These are phyloP conservation scores for Epistrophe eligans DNA, from an alignment of 2,888 invertebrate species.

Conservation along the genomic window DNA sequence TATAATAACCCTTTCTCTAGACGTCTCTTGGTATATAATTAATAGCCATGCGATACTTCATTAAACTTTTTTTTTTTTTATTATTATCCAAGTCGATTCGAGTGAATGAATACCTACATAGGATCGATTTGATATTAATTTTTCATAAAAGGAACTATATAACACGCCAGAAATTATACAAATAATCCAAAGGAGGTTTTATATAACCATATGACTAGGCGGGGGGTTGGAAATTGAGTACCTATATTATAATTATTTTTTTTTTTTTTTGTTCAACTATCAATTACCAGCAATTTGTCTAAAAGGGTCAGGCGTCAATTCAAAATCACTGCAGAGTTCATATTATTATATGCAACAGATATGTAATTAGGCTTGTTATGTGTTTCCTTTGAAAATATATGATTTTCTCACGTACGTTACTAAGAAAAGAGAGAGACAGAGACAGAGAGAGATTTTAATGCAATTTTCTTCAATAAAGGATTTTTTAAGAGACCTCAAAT, in stretches of 20 bases:
- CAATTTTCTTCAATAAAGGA: background rate
- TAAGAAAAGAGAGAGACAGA: background rate
- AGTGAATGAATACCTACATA: background rate
- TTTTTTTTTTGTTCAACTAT: constrained; percentile 45
- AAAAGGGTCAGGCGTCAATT: constrained; percentile 71
- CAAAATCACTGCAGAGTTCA: constrained; percentile 40
- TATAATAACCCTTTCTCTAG: constrained; percentile 23
- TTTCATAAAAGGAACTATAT: constrained; percentile 6
- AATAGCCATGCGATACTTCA: constrained; percentile 62
- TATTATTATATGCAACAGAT: constrained; percentile 42
- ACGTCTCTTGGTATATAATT: constrained; percentile 44
- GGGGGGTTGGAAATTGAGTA: constrained; percentile 35
- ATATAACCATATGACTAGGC: constrained; percentile 27
- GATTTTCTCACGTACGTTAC: constrained; percentile 44
- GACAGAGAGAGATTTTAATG: too few species aligned
- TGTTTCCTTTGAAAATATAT: constrained; percentile 3
- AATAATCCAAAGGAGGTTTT: constrained; percentile 30
- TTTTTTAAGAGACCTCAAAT: too few species aligned
- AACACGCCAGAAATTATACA: constrained; percentile 23
- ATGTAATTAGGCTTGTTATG: constrained; percentile 45
- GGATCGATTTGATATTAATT: constrained; percentile 63
- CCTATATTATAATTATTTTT: background rate
- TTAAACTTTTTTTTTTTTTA: constrained; percentile 26
- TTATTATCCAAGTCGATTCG: background rate
- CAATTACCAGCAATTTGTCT: constrained; percentile 71